These are phyloP conservation scores for Lordiphosa andalusiaca DNA, from an alignment of 2,888 invertebrate species.

Conservation along the genomic window DNA sequence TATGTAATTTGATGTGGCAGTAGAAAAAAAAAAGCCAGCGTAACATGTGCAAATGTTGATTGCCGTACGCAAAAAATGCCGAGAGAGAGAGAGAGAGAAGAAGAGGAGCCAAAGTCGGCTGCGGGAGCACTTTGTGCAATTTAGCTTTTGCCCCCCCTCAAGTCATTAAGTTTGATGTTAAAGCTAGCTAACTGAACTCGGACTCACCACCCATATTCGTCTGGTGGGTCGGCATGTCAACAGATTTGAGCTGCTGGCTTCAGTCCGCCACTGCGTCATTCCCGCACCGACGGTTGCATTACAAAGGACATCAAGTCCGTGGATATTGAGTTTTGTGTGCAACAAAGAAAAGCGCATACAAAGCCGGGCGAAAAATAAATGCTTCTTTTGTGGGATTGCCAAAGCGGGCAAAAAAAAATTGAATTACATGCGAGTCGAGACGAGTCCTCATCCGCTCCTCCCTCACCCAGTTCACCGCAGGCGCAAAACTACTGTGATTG, in stretches of 20 bases:
- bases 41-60: slow-evolving; percentile 37
- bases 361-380: slow-evolving; percentile 71
- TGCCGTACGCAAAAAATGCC: slow-evolving; percentile 36
- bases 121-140: slow-evolving; percentile 53
- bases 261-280: slow-evolving; percentile 26
- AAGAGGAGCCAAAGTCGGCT: not conserved
- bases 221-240: slow-evolving; percentile 42
- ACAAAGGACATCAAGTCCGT: slow-evolving; percentile 66
- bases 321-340: slow-evolving; percentile 69
- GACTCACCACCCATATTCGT: not conserved
- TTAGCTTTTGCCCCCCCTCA: slow-evolving; percentile 61
- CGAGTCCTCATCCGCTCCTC: slow-evolving; percentile 34
- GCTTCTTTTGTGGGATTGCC: slow-evolving; percentile 64
- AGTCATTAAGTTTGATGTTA: slow-evolving; percentile 67
- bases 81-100: slow-evolving; percentile 13
- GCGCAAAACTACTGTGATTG: slow-evolving; percentile 73
- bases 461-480: slow-evolving; percentile 61
- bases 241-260: slow-evolving; percentile 37
- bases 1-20: no score
- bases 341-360: slow-evolving; percentile 73
- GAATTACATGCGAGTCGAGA: slow-evolving; percentile 69
- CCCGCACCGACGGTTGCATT: slow-evolving; percentile 62
- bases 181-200: slow-evolving; percentile 39
- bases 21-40: no score
- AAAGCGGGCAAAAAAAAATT: slow-evolving; percentile 52